phyloP scores from a whole-genome alignment of 2,113 vertebrate genomes.

The Scopus umbretta region DNA sequence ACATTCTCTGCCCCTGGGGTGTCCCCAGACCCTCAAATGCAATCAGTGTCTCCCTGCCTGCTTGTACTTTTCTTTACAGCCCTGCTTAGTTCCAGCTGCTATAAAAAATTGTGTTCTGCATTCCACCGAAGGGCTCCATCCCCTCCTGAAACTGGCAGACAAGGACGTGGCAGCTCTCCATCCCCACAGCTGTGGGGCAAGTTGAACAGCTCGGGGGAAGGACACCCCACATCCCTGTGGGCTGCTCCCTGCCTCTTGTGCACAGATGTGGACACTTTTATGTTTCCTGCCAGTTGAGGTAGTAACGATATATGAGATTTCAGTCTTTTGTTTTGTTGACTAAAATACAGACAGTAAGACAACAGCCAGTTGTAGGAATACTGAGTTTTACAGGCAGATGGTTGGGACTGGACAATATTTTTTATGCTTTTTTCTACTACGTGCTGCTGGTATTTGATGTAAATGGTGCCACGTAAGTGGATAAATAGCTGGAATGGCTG shows the following conservation, averaged over 20 bases:
- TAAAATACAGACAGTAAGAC: neutral
- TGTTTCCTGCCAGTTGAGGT: neutral
- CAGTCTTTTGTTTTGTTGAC: neutral
- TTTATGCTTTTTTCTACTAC: neutral
- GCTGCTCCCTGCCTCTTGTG: neutral
- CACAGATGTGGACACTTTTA: neutral
- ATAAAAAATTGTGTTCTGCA: neutral
- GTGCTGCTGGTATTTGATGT: neutral
- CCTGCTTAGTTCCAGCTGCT: neutral
- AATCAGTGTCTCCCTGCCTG: neutral
- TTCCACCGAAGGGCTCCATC: neutral
- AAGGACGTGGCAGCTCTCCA: neutral
- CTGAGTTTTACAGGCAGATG: neutral
- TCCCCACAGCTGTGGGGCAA: accelerated
- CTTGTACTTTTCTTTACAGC: neutral
- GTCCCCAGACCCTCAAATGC: neutral
- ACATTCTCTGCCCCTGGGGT: neutral
- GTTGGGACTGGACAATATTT: neutral
- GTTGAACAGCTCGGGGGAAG: neutral
- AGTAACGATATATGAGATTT: neutral
- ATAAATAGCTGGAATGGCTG: neutral
- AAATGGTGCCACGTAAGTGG: neutral
- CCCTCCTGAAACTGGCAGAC: neutral
- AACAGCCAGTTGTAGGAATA: neutral
- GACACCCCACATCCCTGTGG: neutral